phyloP scores from a whole-genome alignment of 2,797 vertebrate species.

The Podarcis siculus region DNA sequence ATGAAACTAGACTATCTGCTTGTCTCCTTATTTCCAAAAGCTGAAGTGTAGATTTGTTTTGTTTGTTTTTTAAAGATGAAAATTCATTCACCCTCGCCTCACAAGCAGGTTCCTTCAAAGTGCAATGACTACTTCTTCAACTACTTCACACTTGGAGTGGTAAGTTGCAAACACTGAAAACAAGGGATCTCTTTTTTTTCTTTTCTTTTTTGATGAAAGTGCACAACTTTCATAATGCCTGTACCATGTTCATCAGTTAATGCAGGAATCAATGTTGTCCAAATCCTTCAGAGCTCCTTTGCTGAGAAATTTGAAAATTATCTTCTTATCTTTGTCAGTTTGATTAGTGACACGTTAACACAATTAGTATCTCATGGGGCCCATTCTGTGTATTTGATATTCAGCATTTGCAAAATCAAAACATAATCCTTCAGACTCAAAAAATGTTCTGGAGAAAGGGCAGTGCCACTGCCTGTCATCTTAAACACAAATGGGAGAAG shows the following conservation, averaged over 20 bases:
- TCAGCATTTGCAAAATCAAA: background rate
- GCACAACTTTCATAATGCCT: background rate
- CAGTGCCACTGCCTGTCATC: background rate
- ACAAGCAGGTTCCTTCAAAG: conserved; percentile 98
- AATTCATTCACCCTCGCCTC: conserved; percentile 98
- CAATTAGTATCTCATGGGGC: background rate
- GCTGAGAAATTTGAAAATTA: background rate
- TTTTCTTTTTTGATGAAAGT: background rate
- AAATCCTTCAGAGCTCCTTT: background rate
- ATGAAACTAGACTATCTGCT: background rate
- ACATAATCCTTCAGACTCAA: too few species aligned
- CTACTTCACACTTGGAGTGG: conserved; percentile 98
- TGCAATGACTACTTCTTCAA: conserved; percentile 99
- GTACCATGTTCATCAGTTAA: background rate
- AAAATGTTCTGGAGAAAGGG: background rate
- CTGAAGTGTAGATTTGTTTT: background rate
- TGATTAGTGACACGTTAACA: accelerated
- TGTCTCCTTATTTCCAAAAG: background rate
- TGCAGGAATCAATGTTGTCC: background rate
- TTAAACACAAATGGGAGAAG: background rate
- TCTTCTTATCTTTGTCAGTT: background rate
- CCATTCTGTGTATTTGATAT: background rate
- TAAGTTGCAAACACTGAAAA: conserved; percentile 77
- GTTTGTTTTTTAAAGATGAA: conserved; percentile 88
- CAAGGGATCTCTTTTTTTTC: background rate